These are phyloP conservation scores for Argyresthia goedartella DNA, from an alignment of 2,888 invertebrate species.

Conservation along the genomic window DNA sequence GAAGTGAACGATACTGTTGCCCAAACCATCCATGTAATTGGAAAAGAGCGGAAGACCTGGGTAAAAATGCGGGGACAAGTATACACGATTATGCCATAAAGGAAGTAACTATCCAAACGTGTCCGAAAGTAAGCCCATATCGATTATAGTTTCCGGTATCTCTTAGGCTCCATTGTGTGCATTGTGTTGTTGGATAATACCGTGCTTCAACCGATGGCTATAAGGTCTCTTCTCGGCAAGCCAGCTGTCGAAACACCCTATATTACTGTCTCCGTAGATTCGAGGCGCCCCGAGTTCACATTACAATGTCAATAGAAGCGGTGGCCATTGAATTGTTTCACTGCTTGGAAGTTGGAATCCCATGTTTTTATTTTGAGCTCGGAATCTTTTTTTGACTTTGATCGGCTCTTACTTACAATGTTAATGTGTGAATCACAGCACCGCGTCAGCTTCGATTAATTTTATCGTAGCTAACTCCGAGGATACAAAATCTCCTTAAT, in stretches of 20 bases:
- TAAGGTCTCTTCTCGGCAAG: conserved; percentile 45
- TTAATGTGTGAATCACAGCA: neutral
- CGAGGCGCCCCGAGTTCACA: conserved; percentile 26
- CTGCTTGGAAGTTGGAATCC: conserved; percentile 18
- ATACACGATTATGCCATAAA: conserved; percentile 17
- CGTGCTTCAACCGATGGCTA: conserved; percentile 28
- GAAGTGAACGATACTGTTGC: neutral
- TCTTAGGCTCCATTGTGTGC: conserved; percentile 43
- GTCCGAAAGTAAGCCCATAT: conserved; percentile 40
- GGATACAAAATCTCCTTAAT: no score
- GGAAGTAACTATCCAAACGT: conserved; percentile 25
- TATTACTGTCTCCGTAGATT: conserved; percentile 22
- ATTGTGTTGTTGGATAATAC: conserved; percentile 27
- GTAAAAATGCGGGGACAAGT: neutral
- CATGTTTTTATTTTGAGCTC: conserved; percentile 14
- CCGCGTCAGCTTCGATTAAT: neutral
- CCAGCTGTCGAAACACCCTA: conserved; percentile 29
- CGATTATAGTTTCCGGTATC: conserved; percentile 59
- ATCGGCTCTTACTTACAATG: neutral
- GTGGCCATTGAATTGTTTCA: conserved; percentile 32
- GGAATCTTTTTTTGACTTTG: neutral
- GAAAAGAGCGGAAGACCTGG: neutral
- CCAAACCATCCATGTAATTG: neutral
- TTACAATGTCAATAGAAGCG: conserved; percentile 52
- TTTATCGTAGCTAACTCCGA: no score